Evolutionary conservation across 2,113 vertebrate species (phyloP).

Genomic region (Antennarius striatus): DNA sequence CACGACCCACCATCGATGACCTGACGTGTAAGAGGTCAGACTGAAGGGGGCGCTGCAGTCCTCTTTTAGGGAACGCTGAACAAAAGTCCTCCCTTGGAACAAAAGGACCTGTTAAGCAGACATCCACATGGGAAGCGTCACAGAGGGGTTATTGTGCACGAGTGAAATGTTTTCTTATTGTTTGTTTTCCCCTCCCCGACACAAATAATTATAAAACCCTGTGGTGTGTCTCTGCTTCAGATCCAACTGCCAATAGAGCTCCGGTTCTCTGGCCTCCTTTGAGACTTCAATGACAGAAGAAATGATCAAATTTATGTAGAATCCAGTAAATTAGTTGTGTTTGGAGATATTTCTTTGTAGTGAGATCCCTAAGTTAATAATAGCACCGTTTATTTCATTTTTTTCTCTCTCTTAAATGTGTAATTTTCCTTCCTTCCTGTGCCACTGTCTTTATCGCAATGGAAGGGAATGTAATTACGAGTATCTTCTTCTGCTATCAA

Average conservation of each 20-base stretch:
- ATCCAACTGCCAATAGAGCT: background rate
- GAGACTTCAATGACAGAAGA: too few species aligned
- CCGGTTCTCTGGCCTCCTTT: too few species aligned
- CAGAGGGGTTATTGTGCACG: conserved; percentile 62
- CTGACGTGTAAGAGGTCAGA: background rate
- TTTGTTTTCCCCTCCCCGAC: background rate
- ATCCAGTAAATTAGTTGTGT: too few species aligned
- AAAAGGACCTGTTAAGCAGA: conserved; percentile 67
- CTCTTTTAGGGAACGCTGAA: too few species aligned
- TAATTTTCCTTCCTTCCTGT: background rate
- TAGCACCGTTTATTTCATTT: too few species aligned
- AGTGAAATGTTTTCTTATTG: conserved; percentile 48
- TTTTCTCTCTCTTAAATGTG: background rate
- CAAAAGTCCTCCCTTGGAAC: conserved; percentile 41
- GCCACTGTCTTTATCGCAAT: conserved; percentile 29
- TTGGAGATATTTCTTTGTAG: too few species aligned
- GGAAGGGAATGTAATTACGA: conserved; percentile 60
- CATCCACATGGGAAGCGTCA: conserved; percentile 59
- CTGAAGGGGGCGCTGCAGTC: conserved; percentile 58
- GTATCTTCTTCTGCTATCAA: conserved; percentile 63
- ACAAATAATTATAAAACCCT: too few species aligned
- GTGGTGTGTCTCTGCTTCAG: background rate
- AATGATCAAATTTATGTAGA: too few species aligned
- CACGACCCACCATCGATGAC: background rate
- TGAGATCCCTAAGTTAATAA: too few species aligned